Percentiles rank a stretch among this genome's conserved stretches.
Conservation (phyloP, 2,797 vertebrate genomes). For the Lophotriccus pileatus region DNA sequence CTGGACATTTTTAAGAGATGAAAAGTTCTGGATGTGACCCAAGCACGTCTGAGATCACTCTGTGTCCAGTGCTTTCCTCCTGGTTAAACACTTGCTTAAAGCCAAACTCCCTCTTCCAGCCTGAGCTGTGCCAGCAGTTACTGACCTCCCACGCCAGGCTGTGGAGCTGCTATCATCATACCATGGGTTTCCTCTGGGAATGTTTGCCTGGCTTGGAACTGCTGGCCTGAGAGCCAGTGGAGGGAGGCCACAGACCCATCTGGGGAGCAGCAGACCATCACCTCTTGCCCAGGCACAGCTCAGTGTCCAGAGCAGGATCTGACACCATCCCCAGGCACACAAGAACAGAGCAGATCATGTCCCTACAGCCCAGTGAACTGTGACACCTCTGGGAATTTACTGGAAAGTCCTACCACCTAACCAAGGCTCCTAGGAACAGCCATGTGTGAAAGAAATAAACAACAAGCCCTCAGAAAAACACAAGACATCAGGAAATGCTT, state of each 20-base stretch:
- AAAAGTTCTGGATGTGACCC: not conserved
- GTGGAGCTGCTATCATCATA: not conserved
- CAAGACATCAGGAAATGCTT: not conserved
- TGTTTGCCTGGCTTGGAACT: not conserved
- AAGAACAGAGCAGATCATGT: not conserved
- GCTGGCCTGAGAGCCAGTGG: not conserved
- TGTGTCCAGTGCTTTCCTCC: not conserved
- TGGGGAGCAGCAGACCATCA: not conserved
- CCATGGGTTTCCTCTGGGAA: not conserved
- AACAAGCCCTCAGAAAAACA: not conserved
- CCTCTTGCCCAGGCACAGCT: not conserved
- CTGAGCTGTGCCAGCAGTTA: not conserved
- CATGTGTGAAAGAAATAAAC: not conserved
- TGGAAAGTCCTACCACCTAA: not conserved
- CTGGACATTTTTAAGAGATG: not conserved
- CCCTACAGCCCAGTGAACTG: not conserved
- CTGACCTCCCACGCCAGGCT: not conserved
- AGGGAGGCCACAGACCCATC: not conserved
- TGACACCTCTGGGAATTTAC: not conserved
- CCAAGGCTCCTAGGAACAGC: not conserved
- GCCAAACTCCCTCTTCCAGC: not conserved
- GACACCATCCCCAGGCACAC: not conserved
- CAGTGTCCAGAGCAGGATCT: not conserved
- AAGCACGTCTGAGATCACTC: rapidly evolving
- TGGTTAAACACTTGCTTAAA: not conserved